Conservation (phyloP, 2,113 vertebrate genomes). For the Antennarius striatus region DNA sequence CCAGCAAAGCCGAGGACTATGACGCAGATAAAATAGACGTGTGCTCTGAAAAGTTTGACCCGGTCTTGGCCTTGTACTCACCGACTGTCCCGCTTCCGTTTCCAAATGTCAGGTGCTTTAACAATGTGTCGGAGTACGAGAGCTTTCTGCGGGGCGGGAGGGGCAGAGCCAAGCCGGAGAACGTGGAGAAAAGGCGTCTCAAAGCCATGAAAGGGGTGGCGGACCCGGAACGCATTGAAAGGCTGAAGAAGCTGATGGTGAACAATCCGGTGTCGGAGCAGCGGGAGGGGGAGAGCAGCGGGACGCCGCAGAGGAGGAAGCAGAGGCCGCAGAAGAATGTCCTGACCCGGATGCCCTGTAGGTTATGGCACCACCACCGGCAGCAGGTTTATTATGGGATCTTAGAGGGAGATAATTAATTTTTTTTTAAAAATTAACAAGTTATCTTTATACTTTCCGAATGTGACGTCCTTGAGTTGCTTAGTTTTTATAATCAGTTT, state of each 20-base stretch:
- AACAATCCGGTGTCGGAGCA: conserved; percentile 71
- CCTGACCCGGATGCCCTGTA: conserved; percentile 92
- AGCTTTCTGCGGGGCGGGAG: conserved; percentile 85
- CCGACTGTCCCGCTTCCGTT: conserved; percentile 82
- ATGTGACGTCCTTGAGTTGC: too few species aligned
- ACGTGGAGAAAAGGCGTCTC: conserved; percentile 75
- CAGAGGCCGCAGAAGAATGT: conserved; percentile 85
- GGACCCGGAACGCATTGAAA: conserved; percentile 83
- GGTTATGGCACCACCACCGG: conserved; percentile 37
- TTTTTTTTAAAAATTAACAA: too few species aligned
- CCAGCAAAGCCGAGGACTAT: neutral
- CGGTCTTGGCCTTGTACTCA: conserved; percentile 86
- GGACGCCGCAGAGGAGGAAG: conserved; percentile 35
- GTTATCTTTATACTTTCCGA: too few species aligned
- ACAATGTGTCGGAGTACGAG: conserved; percentile 92
- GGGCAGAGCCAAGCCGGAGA: conserved; percentile 79
- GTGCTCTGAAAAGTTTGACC: conserved; percentile 87
- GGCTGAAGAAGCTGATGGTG: conserved; percentile 87
- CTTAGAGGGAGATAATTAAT: too few species aligned
- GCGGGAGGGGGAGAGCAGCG: conserved; percentile 43
- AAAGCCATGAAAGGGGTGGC: conserved; percentile 73
- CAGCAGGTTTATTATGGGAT: too few species aligned
- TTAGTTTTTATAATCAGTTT: too few species aligned
- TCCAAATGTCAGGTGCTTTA: conserved; percentile 87
- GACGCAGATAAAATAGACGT: conserved; percentile 77